Evolutionary conservation across 1,140 invertebrate species (phyloP), one percentile per base, ranked within the genome.

Genomic region (Drosophila chauvacae): DNA sequence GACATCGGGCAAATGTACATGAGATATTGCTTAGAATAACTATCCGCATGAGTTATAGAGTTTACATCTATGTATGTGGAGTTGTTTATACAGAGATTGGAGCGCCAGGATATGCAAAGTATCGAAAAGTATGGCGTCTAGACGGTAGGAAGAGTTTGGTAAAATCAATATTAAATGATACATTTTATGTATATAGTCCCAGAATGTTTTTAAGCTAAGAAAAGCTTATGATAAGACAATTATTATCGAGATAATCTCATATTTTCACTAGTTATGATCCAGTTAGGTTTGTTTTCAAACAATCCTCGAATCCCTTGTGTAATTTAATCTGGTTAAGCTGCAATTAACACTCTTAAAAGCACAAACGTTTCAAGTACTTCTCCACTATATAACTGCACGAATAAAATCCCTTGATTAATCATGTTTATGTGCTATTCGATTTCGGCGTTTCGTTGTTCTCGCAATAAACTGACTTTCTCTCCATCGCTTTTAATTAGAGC

Each of bases 1-100:
- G 82, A 86, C 82, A 86, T 81, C 66, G 57, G 77, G 80, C 68
- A 80, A 87, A 74, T 74, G 72, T 83, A 80, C 80, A 83, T 88
- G 83, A 88, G 80, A 88, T 88, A 87, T 87, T 68, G 72, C 84
- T 79, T 69, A 65, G 75, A 77, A 75, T 75, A 74, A 72, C 69
- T 62, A 74, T 74, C 70, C 70, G 48, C 35, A 58, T 71, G 69
- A 72, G 69, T 71, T 72, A 72, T 72, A 72, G 69, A 72, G 41
- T 64, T 42, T 57, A 57, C 44, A 65, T 75, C 30, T 65, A 71
- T 45, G 58, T 65, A 71, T 45, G 58, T 62, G 48, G 28, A 73
- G 58, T 62, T 62, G 57, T 73, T 64, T 75, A 76, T 75, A 55
- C 55, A 20, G 53, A 63, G 69, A 74, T 74, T 62, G 35, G 35